Evolutionary conservation across 2,113 vertebrate species (phyloP), one percentile per base, ranked within the genome.

Genomic region (Jacana jacana): DNA sequence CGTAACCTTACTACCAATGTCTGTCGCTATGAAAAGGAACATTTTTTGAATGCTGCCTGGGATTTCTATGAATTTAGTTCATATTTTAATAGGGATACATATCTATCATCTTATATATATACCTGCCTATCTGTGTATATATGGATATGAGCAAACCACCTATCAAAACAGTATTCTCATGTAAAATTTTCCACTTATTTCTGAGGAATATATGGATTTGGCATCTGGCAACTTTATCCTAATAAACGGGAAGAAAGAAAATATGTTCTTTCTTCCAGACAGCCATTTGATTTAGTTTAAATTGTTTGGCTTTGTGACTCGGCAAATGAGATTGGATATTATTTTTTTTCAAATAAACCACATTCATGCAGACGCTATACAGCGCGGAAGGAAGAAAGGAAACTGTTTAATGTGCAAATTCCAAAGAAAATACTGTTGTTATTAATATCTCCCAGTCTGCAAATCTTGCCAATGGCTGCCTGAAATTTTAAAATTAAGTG

Each of bases 361-460:
- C 92, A 95, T 94, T 95, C 60, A 93, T 92, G 72, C 79, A 91
- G 88, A 89, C 2, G 0, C 61, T 91, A 17, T 92, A 76, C 65
- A 96, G 77, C 58, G 69, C 6, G 33, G 86, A 90, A 91, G 80
- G 79, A 93, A 93, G 89, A 93, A 94, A 91, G 33, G 75, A 91
- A 95, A 68, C 58, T 86, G 75, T 96, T 94, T 94, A 81, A 91
- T 57, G 10, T 85, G 19, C 9, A 13, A 94, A 91, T 95, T 96
- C 97, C 91, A 97, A 96, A 93, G 89, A 96, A 95, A 96, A 94
- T 79, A 96, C 57, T 76, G 54, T 86, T 94, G 37, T 94, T 95
- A 78, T 92, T 96, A 92, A 78, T 94, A 71, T 92, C 71, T 95
- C 82, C 70, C 81, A 92, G 93, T 93, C 95, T 93, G 63, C 46